Conservation (phyloP, 2,888 invertebrate species). For the Hemistola chrysoprasaria region DNA sequence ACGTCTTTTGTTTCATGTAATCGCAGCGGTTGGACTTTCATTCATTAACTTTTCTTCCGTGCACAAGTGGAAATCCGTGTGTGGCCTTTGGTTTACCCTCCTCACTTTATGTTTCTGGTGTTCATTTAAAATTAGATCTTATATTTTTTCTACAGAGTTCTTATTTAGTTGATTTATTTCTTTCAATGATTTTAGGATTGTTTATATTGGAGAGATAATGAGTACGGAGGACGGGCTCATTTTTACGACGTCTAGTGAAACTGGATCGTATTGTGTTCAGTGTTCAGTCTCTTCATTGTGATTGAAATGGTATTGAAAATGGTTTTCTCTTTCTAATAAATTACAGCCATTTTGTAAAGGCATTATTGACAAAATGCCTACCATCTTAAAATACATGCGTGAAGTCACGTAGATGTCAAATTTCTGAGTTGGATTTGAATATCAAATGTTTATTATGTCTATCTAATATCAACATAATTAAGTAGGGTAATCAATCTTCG, state of each 20-base stretch:
- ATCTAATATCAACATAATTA: no score
- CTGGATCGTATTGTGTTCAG: conserved; percentile 28
- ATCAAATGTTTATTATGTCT: no score
- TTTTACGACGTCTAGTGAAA: conserved; percentile 45
- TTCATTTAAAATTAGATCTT: conserved; percentile 27
- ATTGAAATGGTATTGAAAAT: conserved; percentile 9
- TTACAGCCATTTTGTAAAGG: conserved; percentile 2
- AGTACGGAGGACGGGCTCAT: conserved; percentile 42
- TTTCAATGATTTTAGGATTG: conserved; percentile 35
- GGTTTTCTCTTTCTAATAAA: no score
- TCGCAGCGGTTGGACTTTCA: conserved; percentile 48
- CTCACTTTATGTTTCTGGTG: conserved; percentile 8
- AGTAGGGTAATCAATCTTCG: no score
- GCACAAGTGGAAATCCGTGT: conserved; percentile 52
- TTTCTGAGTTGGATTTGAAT: no score
- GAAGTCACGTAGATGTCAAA: no score
- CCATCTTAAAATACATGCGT: not conserved
- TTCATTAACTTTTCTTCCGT: conserved; percentile 57
- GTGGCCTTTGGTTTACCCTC: conserved; percentile 35
- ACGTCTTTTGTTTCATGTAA: conserved; percentile 58
- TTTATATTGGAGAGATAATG: conserved; percentile 53
- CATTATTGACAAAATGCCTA: no score
- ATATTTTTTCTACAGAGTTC: conserved; percentile 14
- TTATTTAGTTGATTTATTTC: conserved; percentile 23
- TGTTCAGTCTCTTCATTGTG: conserved; percentile 7